A percentile compares a stretch with the other conserved stretches of the same genome.
Conservation (phyloP, 2,113 vertebrate genomes). For the Chunga burmeisteri region DNA sequence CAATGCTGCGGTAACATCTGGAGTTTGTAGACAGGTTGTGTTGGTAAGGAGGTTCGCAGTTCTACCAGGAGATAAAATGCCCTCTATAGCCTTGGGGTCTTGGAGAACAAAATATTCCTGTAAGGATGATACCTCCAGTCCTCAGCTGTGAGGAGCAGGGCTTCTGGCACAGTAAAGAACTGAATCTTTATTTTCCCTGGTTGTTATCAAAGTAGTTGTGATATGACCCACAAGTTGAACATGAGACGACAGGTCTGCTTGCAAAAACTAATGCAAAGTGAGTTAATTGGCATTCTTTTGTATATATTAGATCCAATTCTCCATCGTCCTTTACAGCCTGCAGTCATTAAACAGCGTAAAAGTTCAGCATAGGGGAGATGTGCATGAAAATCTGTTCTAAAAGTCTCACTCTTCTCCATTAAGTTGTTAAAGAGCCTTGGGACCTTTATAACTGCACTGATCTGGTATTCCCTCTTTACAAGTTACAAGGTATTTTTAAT, state of each 20-base stretch:
- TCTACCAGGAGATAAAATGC: neutral
- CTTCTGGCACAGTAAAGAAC: neutral
- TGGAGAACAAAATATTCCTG: neutral
- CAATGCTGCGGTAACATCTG: neutral
- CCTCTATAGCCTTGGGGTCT: neutral
- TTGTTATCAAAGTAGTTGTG: conserved; percentile 2
- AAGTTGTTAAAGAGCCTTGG: neutral
- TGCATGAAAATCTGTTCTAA: neutral
- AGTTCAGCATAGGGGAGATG: neutral
- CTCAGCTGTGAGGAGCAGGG: neutral
- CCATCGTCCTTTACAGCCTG: neutral
- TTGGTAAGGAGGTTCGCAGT: neutral
- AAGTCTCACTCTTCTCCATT: neutral
- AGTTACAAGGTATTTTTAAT: neutral
- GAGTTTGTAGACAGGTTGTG: neutral
- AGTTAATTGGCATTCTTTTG: neutral
- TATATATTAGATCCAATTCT: neutral
- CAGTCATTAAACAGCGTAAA: neutral
- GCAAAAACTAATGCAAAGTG: neutral
- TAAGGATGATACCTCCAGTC: neutral
- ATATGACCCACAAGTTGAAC: neutral
- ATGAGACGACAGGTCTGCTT: neutral
- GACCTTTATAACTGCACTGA: neutral
- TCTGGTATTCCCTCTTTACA: neutral
- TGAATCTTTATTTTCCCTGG: neutral